These are phyloP conservation scores for Tachina fera DNA, from an alignment of 2,888 invertebrate genomes.

Conservation along the genomic window DNA sequence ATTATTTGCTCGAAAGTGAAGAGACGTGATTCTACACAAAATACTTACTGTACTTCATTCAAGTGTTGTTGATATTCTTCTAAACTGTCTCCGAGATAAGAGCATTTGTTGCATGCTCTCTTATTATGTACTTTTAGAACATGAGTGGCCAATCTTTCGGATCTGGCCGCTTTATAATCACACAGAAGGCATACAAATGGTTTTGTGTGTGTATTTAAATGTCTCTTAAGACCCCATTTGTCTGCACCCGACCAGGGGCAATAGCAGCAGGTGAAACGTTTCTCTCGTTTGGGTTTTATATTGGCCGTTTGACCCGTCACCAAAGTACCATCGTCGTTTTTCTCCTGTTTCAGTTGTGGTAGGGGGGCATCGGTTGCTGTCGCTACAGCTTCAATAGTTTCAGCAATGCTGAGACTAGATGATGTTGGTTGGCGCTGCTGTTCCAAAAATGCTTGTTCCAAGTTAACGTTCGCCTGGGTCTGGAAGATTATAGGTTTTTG, in stretches of 20 bases:
- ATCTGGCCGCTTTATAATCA: constrained; percentile 96
- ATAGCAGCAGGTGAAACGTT: constrained; percentile 93
- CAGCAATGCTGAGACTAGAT: constrained; percentile 82
- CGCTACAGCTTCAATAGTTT: constrained; percentile 83
- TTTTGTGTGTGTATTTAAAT: constrained; percentile 95
- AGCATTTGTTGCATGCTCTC: constrained; percentile 94
- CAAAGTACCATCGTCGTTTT: constrained; percentile 79
- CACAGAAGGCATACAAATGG: constrained; percentile 95
- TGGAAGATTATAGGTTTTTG: constrained; percentile 79
- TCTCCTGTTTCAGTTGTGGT: constrained; percentile 82
- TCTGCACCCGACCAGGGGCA: constrained; percentile 97
- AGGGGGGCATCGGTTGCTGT: constrained; percentile 81
- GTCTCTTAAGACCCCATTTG: constrained; percentile 96
- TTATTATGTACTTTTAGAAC: constrained; percentile 96
- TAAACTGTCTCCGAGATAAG: constrained; percentile 93
- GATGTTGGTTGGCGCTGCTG: constrained; percentile 82
- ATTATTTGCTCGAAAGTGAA: constrained; percentile 9
- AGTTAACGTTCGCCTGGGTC: constrained; percentile 77
- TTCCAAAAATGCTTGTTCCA: constrained; percentile 81
- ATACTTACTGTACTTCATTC: constrained; percentile 89
- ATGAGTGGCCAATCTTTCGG: constrained; percentile 94
- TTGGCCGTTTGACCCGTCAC: constrained; percentile 73
- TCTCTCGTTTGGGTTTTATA: constrained; percentile 85
- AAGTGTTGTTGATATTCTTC: constrained; percentile 91
- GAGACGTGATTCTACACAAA: not conserved